Base-by-base conservation (phyloP, 2,888 invertebrate species). In the Hoplodrina blanda region DNA sequence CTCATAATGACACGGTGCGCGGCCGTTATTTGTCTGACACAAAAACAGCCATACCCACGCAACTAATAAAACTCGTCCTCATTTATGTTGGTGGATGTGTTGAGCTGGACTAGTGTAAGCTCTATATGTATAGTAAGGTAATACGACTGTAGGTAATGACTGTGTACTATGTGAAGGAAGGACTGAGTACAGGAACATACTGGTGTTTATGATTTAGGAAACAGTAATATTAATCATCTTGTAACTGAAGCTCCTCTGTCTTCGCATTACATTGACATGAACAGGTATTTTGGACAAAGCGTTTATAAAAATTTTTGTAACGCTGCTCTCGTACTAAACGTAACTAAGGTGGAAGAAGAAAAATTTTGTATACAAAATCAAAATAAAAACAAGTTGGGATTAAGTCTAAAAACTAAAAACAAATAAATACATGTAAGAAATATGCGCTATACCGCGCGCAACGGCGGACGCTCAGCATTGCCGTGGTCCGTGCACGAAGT, bases 1-100 rank as follows among this genome's bases (percentile, higher is more conserved):
- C 85, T 79, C 78, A 69, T 86, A 83, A 90, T 88, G 87, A 86
- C 84, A 85, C 79, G 73, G 80, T 83, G 83, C 79, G 83, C 84
- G 59, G 82, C 76, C 81, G 85, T 74, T 75, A 88, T 90, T 88
- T 85, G 87, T 86, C 86, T 82, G 72, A 59, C 70, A 68, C 73
- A 77, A 82, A 77, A 83, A 82, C 74, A 59, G 64, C 63, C 57
- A 33, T 2, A 17, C 44, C 15, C 25, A 30, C 6, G 17, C 30
- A 52, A n/a, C n/a, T n/a, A 71, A 80, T 81, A 73, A 81, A 80
- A 85, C 85, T 82, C 52, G 69, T 86, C 83, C 87, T 85, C 82
- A 85, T 86, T 70, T 78, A 53, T 49, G 69, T 44, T 57, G 37
- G 17, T 50, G 57, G 10, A 5, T 15, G 19, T 15, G 15, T 30